Evolutionary conservation across 2,113 vertebrate species (phyloP).

Genomic region (Colossoma macropomum): DNA sequence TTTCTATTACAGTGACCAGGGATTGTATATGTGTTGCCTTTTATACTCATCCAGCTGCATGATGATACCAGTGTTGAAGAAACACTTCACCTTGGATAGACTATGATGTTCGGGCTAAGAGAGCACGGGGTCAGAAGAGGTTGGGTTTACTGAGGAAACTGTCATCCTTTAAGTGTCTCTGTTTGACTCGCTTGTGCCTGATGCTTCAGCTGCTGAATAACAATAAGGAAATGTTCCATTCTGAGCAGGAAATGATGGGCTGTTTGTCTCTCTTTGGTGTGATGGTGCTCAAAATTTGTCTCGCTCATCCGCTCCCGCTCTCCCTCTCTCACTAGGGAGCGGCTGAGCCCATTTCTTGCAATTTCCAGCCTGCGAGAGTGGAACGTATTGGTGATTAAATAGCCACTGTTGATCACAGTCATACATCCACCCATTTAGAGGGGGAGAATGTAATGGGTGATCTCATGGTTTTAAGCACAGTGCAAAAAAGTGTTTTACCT

Average conservation of each 20-base stretch:
- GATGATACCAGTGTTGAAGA: background rate
- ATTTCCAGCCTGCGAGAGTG: conserved; percentile 18
- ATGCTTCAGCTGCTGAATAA: conserved; percentile 27
- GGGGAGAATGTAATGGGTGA: background rate
- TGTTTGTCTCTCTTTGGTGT: conserved; percentile 18
- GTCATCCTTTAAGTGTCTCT: background rate
- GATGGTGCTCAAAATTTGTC: conserved; percentile 26
- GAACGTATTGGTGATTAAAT: background rate
- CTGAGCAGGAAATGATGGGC: conserved; percentile 3
- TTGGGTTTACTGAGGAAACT: background rate
- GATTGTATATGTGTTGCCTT: background rate
- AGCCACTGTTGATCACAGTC: conserved; percentile 5
- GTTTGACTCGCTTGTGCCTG: background rate
- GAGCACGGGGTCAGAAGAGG: background rate
- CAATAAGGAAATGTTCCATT: conserved; percentile 31
- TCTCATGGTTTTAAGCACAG: background rate
- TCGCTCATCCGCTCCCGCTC: background rate
- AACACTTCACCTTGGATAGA: background rate
- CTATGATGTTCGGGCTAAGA: background rate
- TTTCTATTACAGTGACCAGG: background rate
- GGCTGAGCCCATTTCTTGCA: conserved; percentile 28
- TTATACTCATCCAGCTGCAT: background rate
- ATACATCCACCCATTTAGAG: background rate
- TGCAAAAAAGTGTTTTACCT: background rate
- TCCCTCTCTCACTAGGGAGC: conserved; percentile 6